Percentiles rank a stretch among this genome's conserved stretches.
Evolutionary conservation across 2,888 invertebrate species (phyloP).

Genomic region (Drosophila formosana): DNA sequence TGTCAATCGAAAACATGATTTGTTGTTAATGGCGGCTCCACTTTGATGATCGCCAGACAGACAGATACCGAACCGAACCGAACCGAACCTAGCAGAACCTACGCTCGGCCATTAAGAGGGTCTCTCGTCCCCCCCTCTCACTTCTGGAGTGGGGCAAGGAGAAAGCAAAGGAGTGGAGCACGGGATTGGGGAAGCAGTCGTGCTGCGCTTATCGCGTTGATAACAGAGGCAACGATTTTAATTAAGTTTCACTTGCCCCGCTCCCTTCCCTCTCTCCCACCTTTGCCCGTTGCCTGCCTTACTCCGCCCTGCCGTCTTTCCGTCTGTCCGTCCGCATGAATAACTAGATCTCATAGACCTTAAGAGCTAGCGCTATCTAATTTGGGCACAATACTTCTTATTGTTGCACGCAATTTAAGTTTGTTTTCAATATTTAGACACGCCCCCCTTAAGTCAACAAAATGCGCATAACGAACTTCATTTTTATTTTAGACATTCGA

Average conservation of each 20-base stretch:
- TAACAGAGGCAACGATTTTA: conserved; percentile 76
- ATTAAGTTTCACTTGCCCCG: conserved; percentile 71
- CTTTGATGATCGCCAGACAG: conserved; percentile 66
- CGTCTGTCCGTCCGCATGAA: not conserved
- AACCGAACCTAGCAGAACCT: conserved; percentile 27
- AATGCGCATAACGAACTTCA: not conserved
- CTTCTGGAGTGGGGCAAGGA: not conserved
- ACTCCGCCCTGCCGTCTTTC: not conserved
- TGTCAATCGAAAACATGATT: conserved; percentile 84
- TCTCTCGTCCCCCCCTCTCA: not conserved
- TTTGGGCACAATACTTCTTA: conserved; percentile 1
- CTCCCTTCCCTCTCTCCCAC: not conserved
- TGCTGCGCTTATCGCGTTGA: conserved; percentile 71
- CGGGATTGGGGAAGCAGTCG: not conserved
- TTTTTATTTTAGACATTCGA: not conserved
- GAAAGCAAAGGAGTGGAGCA: not conserved
- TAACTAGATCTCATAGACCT: not conserved
- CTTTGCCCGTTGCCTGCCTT: not conserved
- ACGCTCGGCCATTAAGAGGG: conserved; percentile 10
- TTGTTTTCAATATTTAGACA: not conserved
- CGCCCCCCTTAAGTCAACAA: not conserved
- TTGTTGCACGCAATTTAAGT: not conserved
- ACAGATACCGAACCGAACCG: not conserved
- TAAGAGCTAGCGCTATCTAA: not conserved
- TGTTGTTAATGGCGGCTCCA: conserved; percentile 78